Evolutionary conservation across 2,113 vertebrate genomes (phyloP).

Genomic region (Peromyscus polionotus): DNA sequence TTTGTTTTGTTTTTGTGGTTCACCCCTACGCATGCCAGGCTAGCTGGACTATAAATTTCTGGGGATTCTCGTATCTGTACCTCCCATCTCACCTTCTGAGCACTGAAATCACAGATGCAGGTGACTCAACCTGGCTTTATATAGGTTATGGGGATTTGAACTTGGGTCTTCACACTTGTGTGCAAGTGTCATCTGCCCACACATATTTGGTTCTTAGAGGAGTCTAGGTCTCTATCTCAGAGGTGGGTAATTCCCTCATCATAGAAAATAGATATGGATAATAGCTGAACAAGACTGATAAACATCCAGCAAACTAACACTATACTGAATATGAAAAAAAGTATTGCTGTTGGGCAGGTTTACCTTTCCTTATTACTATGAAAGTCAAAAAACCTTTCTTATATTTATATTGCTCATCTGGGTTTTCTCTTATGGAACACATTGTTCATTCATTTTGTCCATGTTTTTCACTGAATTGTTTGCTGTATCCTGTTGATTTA

Average conservation of each 20-base stretch:
- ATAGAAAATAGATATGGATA: background rate
- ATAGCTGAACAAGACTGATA: background rate
- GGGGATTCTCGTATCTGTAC: background rate
- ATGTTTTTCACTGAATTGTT: background rate
- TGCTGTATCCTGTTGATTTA: background rate
- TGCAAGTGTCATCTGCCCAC: background rate
- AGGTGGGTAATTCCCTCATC: background rate
- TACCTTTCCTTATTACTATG: background rate
- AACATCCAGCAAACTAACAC: background rate
- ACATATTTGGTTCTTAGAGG: background rate
- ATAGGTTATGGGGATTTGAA: background rate
- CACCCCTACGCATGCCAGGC: background rate
- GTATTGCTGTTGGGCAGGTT: background rate
- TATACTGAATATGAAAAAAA: background rate
- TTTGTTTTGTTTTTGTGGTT: background rate
- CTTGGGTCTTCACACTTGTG: background rate
- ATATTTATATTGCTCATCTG: background rate
- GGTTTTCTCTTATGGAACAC: conserved; percentile 3
- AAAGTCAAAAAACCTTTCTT: background rate
- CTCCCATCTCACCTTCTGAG: background rate
- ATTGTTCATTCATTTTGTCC: background rate
- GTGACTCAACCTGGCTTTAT: background rate
- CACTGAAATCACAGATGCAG: background rate
- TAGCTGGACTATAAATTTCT: background rate
- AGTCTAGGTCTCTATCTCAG: background rate